Evolutionary conservation across 1,140 invertebrate genomes (phyloP).

Genomic region (Drosophila bocqueti): DNA sequence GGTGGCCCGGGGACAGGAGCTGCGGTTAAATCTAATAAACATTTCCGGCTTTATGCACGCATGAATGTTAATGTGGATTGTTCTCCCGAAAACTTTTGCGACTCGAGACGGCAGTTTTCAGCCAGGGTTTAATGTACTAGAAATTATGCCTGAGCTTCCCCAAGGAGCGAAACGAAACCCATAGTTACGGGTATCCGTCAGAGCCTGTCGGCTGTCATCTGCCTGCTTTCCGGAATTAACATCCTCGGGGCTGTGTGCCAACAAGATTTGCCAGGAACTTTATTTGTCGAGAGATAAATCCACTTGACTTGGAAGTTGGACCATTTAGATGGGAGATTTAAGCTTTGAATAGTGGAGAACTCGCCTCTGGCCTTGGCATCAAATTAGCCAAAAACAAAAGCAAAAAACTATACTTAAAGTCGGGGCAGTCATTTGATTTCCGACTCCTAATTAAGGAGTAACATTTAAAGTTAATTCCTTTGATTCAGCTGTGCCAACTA

Average conservation of each 20-base stretch:
- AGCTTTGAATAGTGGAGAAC: constrained; percentile 28
- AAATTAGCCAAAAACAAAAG: constrained; percentile 22
- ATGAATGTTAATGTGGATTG: constrained; percentile 77
- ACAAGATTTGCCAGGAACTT: constrained; percentile 56
- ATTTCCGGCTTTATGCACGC: constrained; percentile 69
- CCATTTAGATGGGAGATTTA: constrained; percentile 70
- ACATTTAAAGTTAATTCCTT: constrained; percentile 41
- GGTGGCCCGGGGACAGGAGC: constrained; percentile 27
- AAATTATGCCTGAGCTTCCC: constrained; percentile 63
- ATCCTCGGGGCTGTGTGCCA: constrained; percentile 48
- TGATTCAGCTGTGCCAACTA: constrained; percentile 45
- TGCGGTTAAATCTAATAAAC: constrained; percentile 71
- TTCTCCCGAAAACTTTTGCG: constrained; percentile 58
- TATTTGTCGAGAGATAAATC: constrained; percentile 75
- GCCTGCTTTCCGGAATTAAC: constrained; percentile 56
- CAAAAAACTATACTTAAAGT: constrained; percentile 6
- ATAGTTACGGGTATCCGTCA: constrained; percentile 40
- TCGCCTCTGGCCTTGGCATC: constrained; percentile 8
- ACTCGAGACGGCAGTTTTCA: constrained; percentile 49
- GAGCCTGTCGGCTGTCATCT: constrained; percentile 9
- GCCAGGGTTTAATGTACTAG: constrained; percentile 64
- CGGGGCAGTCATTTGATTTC: constrained; percentile 51
- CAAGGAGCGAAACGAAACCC: constrained; percentile 20
- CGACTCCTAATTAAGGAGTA: constrained; percentile 57
- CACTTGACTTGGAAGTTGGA: constrained; percentile 64